Evolutionary conservation across 2,113 vertebrate species (phyloP).

Genomic region (Microtus montanus): DNA sequence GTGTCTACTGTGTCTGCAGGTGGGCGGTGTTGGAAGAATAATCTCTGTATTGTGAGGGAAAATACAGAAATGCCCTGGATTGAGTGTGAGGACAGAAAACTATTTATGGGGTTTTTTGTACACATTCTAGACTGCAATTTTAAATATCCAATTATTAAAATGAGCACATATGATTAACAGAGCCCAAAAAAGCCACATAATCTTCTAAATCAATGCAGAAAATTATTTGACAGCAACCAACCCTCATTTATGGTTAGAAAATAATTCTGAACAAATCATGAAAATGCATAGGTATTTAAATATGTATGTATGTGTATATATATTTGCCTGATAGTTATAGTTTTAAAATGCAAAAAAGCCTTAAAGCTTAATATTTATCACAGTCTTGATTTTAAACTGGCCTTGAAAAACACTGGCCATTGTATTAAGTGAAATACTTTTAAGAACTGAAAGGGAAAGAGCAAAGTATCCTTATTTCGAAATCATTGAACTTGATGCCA

Average conservation of each 20-base stretch:
- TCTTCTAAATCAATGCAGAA: background rate
- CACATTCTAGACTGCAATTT: background rate
- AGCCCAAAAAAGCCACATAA: background rate
- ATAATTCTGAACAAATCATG: background rate
- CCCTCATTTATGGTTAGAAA: background rate
- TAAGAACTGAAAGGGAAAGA: background rate
- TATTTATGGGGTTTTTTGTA: background rate
- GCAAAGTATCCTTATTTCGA: background rate
- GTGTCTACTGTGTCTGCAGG: background rate
- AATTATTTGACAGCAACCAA: background rate
- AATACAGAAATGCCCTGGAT: background rate
- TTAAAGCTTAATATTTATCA: background rate
- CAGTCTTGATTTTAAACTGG: background rate
- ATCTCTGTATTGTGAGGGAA: background rate
- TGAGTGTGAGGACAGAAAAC: background rate
- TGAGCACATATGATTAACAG: background rate
- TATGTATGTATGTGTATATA: background rate
- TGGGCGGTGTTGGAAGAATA: background rate
- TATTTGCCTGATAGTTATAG: background rate
- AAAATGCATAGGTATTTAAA: background rate
- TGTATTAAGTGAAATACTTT: background rate
- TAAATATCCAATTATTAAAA: background rate
- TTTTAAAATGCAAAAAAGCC: background rate
- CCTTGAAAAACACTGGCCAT: background rate
- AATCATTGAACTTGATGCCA: background rate